Conservation (phyloP, 2,797 vertebrate species). For the Enteromius viviparus region DNA sequence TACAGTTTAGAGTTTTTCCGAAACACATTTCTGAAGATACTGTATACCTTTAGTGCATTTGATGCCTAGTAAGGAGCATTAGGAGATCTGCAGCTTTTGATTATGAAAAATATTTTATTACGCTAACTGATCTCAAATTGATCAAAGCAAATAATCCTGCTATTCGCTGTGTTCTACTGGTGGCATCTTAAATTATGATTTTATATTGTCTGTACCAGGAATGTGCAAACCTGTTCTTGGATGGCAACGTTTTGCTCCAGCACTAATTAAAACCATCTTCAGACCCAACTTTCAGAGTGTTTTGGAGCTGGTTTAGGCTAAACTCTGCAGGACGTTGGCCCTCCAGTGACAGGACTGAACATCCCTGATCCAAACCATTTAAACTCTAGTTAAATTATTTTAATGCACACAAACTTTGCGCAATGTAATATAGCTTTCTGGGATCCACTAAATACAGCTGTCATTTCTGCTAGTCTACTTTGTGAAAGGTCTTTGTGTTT, state of each 20-base stretch:
- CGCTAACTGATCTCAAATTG: not conserved
- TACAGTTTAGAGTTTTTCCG: not conserved
- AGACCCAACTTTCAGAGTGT: not conserved
- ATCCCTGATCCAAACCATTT: not conserved
- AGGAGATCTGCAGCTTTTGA: not conserved
- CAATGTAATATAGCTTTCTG: not conserved
- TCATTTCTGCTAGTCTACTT: conserved; percentile 11
- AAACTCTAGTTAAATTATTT: not conserved
- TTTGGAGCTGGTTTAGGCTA: not conserved
- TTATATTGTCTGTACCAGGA: not conserved
- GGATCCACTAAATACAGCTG: conserved; percentile 11
- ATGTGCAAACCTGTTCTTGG: not conserved
- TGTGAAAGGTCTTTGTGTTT: conserved; percentile 42
- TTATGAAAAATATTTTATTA: not conserved
- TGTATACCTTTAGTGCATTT: not conserved
- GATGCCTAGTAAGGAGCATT: not conserved
- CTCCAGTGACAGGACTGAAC: not conserved
- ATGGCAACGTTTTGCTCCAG: not conserved
- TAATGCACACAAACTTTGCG: not conserved
- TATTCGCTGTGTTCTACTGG: not conserved
- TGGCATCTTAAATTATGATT: not conserved
- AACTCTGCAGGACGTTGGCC: not conserved
- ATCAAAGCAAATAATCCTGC: not conserved
- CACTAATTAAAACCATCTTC: not conserved
- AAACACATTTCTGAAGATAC: not conserved